phyloP scores from a whole-genome alignment of 2,113 vertebrate genomes.

The Phocoena phocoena region DNA sequence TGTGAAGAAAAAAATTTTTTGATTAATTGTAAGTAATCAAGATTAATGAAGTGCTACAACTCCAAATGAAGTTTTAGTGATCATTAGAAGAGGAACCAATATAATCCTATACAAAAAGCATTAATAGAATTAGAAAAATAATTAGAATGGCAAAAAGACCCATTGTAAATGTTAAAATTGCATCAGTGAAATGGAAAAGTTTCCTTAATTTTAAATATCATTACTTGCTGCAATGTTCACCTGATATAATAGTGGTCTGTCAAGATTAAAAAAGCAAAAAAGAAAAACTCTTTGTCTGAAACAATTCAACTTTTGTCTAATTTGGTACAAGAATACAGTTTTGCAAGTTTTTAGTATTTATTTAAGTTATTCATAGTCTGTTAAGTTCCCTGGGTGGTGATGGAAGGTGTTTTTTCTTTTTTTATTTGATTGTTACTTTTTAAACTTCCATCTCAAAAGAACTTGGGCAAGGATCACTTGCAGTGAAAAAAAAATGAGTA shows the following conservation, averaged over 20 bases:
- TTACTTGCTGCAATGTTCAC: constrained; percentile 46
- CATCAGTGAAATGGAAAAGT: constrained; percentile 62
- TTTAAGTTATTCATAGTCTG: constrained; percentile 46
- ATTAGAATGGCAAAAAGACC: constrained; percentile 70
- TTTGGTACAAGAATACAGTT: constrained; percentile 41
- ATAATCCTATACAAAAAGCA: constrained; percentile 50
- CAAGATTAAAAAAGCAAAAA: constrained; percentile 18
- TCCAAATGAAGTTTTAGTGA: constrained; percentile 64
- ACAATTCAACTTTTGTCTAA: constrained; percentile 52
- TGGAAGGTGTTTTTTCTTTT: background rate
- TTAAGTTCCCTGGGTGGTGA: background rate
- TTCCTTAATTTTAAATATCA: constrained; percentile 62
- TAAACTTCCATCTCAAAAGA: constrained; percentile 7
- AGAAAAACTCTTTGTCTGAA: constrained; percentile 45
- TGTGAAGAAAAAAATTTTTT: constrained; percentile 39
- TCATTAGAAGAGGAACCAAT: constrained; percentile 48
- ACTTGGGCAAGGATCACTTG: background rate
- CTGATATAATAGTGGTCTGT: constrained; percentile 63
- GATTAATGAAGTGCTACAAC: constrained; percentile 70
- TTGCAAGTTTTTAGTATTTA: constrained; percentile 37
- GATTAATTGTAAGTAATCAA: constrained; percentile 71
- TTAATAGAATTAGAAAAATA: constrained; percentile 71
- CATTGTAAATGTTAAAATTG: constrained; percentile 66
- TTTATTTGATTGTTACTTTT: background rate
- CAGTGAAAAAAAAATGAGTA: background rate